These are phyloP conservation scores for Sinopyrophorus schimmeli DNA, from an alignment of 2,888 invertebrate species.

Conservation along the genomic window DNA sequence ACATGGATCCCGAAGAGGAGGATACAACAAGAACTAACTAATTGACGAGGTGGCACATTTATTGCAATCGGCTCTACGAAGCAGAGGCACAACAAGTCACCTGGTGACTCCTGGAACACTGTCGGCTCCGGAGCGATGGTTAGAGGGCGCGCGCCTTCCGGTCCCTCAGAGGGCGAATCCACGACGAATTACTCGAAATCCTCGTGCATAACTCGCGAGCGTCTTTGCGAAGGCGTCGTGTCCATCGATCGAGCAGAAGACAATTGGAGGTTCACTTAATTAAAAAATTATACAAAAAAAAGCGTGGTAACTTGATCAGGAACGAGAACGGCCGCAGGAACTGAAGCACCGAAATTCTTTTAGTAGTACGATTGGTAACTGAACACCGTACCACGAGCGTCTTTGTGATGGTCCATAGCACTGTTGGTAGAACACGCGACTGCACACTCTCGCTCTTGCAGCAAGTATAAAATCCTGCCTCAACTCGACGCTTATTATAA, in stretches of 20 bases:
- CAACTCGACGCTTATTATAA: conserved; percentile 52
- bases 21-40: conserved; percentile 12
- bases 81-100: conserved; percentile 47
- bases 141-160: conserved; percentile 50
- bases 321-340: conserved; percentile 10
- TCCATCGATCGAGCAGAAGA: neutral
- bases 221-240: neutral
- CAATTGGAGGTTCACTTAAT: neutral
- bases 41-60: conserved; percentile 30
- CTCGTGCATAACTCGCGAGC: conserved; percentile 36
- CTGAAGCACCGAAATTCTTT: conserved; percentile 17
- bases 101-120: conserved; percentile 48
- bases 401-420: conserved; percentile 38
- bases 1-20: too few species aligned
- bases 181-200: conserved; percentile 46
- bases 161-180: conserved; percentile 48
- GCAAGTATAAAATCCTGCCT: conserved; percentile 52
- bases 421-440: conserved; percentile 42
- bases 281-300: too few species aligned
- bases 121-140: conserved; percentile 46
- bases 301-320: conserved; percentile 14
- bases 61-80: conserved; percentile 32
- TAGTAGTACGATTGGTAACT: conserved; percentile 26
- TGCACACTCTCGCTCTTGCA: conserved; percentile 45
- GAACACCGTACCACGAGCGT: conserved; percentile 20